phyloP scores from a whole-genome alignment of 1,140 invertebrate genomes.

The Brachionus sp. region DNA sequence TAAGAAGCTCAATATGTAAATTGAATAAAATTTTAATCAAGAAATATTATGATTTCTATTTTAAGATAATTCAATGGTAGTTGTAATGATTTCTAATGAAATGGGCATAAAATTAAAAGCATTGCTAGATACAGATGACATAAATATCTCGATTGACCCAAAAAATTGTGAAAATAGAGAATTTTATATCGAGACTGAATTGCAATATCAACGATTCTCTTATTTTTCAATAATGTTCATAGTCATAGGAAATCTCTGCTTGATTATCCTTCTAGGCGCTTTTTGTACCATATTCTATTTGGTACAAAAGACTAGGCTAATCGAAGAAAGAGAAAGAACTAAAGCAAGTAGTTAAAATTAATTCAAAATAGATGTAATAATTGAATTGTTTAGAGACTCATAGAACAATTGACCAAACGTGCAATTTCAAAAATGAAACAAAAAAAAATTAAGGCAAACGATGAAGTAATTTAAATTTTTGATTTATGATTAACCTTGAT shows the following conservation, averaged over 20 bases:
- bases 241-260: slow-evolving; percentile 15
- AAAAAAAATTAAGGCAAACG: background rate
- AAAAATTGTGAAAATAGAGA: slow-evolving; percentile 31
- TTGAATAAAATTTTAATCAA: background rate
- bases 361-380: background rate
- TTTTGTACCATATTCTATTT: background rate
- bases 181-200: slow-evolving; percentile 14
- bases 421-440: slow-evolving; percentile 31
- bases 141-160: background rate
- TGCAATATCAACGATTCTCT: background rate
- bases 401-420: background rate
- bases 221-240: slow-evolving; percentile 38
- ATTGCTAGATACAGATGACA: background rate
- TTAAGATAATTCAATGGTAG: slow-evolving; percentile 5
- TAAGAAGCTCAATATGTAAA: background rate
- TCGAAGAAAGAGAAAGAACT: background rate
- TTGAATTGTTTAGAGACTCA: background rate
- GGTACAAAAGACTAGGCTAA: background rate
- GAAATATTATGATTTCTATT: background rate
- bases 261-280: background rate
- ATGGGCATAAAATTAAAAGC: background rate
- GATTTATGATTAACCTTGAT: background rate
- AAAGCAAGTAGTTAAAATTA: background rate
- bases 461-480: background rate
- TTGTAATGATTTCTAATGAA: slow-evolving; percentile 10